Base-by-base conservation (phyloP, 2,888 invertebrate species). In the Atrina japonica region DNA sequence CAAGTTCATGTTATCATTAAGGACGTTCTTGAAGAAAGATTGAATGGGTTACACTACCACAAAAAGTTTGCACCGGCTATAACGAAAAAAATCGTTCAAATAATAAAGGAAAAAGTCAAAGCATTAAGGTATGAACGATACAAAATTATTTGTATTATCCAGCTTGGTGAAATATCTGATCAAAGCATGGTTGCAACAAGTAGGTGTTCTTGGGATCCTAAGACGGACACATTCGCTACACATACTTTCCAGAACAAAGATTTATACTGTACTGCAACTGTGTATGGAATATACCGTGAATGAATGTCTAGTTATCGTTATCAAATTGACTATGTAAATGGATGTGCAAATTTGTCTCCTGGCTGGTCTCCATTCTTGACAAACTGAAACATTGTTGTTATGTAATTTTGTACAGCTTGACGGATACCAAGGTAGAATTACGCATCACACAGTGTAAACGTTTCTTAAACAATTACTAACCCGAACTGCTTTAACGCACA, bases 251-350 rank as follows among this genome's bases (percentile, higher is more conserved):
- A 45, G 14, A 60, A 45, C 47, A 43, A 25, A 27, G 66, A 75
- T 16, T 58, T 79, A 7, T 84, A 77, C 69, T 83, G 83, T 59
- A 78, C 76, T 9, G 82, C 78, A 14, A 77, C 76, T 25, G 82
- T 83, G 14, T 83, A 77, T 56, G 83, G 80, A 23, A 68, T 83
- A 16, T 84, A 84, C 53, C 76, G 60, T 7, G 83, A 84, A 50
- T 83, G 60, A 59, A 21, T 25, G 11, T 14, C 3, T 21, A 53
- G 21, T 16, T 53, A 7, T 53, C n/a, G n/a, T n/a, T n/a, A n/a
- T n/a, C n/a, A n/a, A n/a, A n/a, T n/a, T n/a, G n/a, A n/a, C n/a
- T n/a, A n/a, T n/a, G n/a, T n/a, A n/a, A n/a, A n/a, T n/a, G n/a
- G n/a, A n/a, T n/a, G n/a, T n/a, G n/a, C n/a, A n/a, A n/a, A n/a